Conservation (phyloP, 2,113 vertebrate genomes). For the Pandion haliaetus region DNA sequence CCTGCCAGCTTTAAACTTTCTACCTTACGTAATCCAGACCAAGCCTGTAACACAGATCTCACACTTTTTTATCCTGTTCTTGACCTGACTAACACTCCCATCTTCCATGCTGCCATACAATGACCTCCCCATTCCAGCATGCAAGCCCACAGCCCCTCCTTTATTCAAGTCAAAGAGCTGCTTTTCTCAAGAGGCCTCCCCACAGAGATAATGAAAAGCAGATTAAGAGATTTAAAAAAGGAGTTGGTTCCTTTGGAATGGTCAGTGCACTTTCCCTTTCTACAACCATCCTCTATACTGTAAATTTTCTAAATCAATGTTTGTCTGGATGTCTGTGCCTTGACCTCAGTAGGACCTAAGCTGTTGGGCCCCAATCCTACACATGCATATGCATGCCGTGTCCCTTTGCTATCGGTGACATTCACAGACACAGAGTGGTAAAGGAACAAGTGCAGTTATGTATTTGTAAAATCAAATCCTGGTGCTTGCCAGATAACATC, state of each 20-base stretch:
- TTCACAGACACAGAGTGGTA: neutral
- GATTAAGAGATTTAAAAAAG: conserved; percentile 64
- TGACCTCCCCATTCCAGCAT: conserved; percentile 53
- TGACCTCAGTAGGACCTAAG: conserved; percentile 36
- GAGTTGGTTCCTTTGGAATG: conserved; percentile 51
- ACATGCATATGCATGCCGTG: neutral
- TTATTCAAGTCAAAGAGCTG: conserved; percentile 64
- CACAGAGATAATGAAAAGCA: conserved; percentile 69
- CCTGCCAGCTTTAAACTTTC: conserved; percentile 13
- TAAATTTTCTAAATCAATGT: conserved; percentile 50
- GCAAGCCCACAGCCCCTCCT: conserved; percentile 37
- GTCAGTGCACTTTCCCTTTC: conserved; percentile 59
- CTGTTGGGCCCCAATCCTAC: neutral
- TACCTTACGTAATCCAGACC: conserved; percentile 19
- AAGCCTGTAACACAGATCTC: conserved; percentile 18
- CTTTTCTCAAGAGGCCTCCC: conserved; percentile 67
- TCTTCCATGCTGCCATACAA: neutral
- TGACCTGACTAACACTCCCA: conserved; percentile 30
- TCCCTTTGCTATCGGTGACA: neutral
- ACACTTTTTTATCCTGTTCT: conserved; percentile 50
- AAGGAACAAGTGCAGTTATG: neutral
- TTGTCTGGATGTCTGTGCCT: conserved; percentile 36
- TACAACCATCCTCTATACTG: conserved; percentile 35
- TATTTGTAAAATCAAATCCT: neutral
- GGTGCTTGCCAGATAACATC: neutral